Conservation (phyloP, 2,888 invertebrate genomes). For the Onthophagus sagittarius region DNA sequence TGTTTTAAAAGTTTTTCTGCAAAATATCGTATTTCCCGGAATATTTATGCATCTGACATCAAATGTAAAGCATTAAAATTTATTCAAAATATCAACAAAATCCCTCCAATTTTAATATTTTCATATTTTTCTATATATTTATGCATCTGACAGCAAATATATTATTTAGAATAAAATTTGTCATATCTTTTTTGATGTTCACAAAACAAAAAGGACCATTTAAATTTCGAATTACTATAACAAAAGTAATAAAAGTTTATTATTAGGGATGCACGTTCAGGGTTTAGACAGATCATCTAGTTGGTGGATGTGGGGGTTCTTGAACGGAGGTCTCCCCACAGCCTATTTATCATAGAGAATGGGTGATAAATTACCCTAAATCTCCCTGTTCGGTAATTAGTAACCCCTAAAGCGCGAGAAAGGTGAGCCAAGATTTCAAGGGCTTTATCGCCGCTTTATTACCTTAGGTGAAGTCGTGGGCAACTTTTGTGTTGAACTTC, state of each 20-base stretch:
- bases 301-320: background rate
- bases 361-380: constrained; percentile 4
- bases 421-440: constrained; percentile 5
- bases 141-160: too few species aligned
- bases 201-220: too few species aligned
- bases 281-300: background rate
- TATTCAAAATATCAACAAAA: too few species aligned
- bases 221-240: too few species aligned
- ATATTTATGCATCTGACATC: too few species aligned
- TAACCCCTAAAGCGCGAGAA: background rate
- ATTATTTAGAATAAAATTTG: too few species aligned
- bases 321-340: background rate
- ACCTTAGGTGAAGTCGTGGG: background rate
- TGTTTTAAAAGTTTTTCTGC: too few species aligned
- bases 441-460: constrained; percentile 9
- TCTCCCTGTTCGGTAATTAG: constrained; percentile 7
- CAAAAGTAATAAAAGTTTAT: background rate
- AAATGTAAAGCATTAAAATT: too few species aligned
- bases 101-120: too few species aligned
- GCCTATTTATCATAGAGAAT: constrained; percentile 2
- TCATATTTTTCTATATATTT: too few species aligned
- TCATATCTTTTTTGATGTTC: too few species aligned
- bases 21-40: too few species aligned
- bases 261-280: background rate
- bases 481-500: constrained; percentile 8